phyloP scores from a whole-genome alignment of 2,888 invertebrate species.

The Eupithecia tripunctaria region DNA sequence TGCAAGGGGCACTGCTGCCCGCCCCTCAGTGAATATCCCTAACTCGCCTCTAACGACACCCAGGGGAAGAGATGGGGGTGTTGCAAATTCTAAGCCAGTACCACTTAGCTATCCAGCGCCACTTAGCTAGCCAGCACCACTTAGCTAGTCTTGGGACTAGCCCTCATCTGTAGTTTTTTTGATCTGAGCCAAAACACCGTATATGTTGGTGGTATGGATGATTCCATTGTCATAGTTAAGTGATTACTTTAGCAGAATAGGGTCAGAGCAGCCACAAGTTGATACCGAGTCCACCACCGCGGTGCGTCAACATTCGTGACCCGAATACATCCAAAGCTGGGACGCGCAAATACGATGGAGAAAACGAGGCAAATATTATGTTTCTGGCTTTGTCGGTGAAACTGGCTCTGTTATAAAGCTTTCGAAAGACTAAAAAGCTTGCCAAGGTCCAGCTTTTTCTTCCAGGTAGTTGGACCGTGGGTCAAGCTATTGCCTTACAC shows the following conservation, averaged over 20 bases:
- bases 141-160: background rate
- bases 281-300: background rate
- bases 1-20: no score
- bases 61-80: no score
- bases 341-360: slow-evolving; percentile 1
- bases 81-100: no score
- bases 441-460: background rate
- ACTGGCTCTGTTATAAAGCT: background rate
- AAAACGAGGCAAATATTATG: background rate
- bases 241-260: background rate
- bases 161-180: background rate
- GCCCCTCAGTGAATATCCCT: no score
- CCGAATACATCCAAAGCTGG: background rate
- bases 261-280: background rate
- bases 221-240: background rate
- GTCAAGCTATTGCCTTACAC: background rate
- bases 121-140: no score
- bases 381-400: background rate
- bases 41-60: no score
- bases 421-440: background rate
- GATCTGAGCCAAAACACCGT: background rate
- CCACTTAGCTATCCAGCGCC: no score
- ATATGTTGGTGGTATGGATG: background rate
- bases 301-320: slow-evolving; percentile 7
- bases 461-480: background rate